phyloP scores from a whole-genome alignment of 2,888 invertebrate genomes.

The Brachypterus glaber region DNA sequence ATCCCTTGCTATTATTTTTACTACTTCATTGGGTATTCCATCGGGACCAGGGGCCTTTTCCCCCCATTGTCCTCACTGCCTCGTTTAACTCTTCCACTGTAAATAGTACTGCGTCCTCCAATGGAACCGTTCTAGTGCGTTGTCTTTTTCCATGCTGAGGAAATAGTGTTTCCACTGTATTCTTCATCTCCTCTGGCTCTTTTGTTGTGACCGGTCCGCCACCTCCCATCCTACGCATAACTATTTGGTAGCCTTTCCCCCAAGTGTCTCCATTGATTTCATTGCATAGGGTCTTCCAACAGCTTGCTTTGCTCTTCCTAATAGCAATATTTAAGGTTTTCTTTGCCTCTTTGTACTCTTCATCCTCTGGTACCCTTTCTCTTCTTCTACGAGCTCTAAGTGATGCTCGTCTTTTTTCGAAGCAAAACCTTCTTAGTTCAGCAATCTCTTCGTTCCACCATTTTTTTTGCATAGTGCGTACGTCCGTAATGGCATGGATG shows the following conservation, averaged over 20 bases:
- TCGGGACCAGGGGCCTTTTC: constrained; percentile 1
- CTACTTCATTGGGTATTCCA: not conserved
- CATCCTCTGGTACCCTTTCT: too few species aligned
- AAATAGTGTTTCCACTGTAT: not conserved
- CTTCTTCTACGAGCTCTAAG: too few species aligned
- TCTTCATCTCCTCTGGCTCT: not conserved
- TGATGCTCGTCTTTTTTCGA: too few species aligned
- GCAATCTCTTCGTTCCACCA: too few species aligned
- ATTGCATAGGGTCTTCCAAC: not conserved
- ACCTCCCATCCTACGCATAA: not conserved
- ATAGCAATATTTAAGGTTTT: too few species aligned
- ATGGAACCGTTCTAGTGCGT: not conserved
- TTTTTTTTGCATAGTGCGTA: too few species aligned
- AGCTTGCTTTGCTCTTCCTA: too few species aligned
- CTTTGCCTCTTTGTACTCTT: too few species aligned
- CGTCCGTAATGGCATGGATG: too few species aligned
- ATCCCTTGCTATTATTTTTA: not conserved
- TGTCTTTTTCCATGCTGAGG: not conserved
- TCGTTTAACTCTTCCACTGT: not conserved
- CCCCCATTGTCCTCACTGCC: not conserved
- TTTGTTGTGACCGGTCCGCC: not conserved
- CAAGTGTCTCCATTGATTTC: not conserved
- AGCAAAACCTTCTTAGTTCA: too few species aligned
- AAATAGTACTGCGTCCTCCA: not conserved
- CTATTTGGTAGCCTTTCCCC: constrained; percentile 1